Conservation (phyloP, 2,888 invertebrate genomes). For the Carabus problematicus region DNA sequence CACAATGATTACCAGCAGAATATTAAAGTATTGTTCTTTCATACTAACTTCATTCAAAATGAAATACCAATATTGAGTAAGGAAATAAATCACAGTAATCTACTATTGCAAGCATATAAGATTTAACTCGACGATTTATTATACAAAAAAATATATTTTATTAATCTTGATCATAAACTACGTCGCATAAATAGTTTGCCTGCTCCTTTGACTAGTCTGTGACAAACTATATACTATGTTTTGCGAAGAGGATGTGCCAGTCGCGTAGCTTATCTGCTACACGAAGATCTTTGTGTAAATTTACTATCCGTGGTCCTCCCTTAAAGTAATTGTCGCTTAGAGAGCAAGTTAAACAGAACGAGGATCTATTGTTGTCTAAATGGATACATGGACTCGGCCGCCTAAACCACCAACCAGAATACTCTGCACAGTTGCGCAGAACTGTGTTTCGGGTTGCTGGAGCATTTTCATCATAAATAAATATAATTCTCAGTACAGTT, state of each 20-base stretch:
- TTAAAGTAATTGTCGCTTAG: slow-evolving; percentile 18
- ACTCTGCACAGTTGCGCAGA: neutral
- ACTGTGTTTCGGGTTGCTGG: slow-evolving; percentile 7
- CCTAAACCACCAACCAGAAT: too few relatives aligned
- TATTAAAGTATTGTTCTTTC: too few relatives aligned
- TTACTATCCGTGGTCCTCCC: slow-evolving; percentile 18
- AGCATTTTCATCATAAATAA: neutral
- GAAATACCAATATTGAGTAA: too few relatives aligned
- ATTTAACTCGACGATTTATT: too few relatives aligned
- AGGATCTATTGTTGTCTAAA: slow-evolving; percentile 1
- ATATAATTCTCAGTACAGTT: neutral
- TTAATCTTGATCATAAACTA: too few relatives aligned
- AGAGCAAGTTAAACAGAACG: slow-evolving; percentile 20
- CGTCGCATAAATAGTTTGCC: too few relatives aligned
- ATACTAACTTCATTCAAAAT: too few relatives aligned
- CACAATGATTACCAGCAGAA: too few relatives aligned
- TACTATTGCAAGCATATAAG: too few relatives aligned
- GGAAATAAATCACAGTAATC: too few relatives aligned
- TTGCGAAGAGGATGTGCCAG: slow-evolving; percentile 8
- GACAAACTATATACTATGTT: slow-evolving; percentile 6
- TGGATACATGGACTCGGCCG: neutral
- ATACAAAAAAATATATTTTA: too few relatives aligned
- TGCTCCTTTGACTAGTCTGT: slow-evolving; percentile 9
- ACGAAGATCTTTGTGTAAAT: slow-evolving; percentile 18
- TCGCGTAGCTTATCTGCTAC: neutral